Base-by-base conservation (phyloP, 2,888 invertebrate species). In the Orthonevra nobilis region DNA sequence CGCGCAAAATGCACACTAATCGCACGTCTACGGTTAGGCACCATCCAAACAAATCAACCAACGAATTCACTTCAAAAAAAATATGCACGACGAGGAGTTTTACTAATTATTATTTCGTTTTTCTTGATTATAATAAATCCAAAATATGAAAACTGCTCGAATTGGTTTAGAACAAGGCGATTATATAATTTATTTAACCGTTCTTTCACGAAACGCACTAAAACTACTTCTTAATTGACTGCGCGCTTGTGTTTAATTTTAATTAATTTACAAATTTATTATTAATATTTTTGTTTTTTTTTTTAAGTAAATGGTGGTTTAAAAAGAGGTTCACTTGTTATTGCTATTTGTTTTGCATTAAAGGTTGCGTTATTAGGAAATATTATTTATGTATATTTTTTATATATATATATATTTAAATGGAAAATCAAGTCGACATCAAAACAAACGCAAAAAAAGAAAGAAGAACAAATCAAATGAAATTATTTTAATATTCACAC, bases 311-410 rank as follows among this genome's bases (percentile, higher is more conserved):
- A 74, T 60, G 60, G 60, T 66, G 66, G 28, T 64, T 61, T 19
- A 50, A 73, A 46, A 64, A 60, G 64, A 64, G 56, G 64, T 64
- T 77, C 54, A 70, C 46, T 77, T 64, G 61, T 64, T 77, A 77
- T 77, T 77, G 77, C 77, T 77, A 70, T 70, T 52, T 52, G 36
- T 44, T 64, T 38, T 34, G 36, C 7, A 10, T 68, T 66, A 32
- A 60, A 58, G 58, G 50, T 60, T 58, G 66, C 46, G 66, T 69
- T 14, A 63, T 46, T 30, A 69, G 30, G 32, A 48, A n/a, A 23
- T 40, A 19, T 5, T 42, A 23, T n/a, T 10, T 10, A 20, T 26
- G 12, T 17, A 10, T 32, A 14, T 12, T 15, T 28, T 14, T 54
- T 44, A 1, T 0, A 9, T 44, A 2, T 30, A 38, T 61, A 32